Evolutionary conservation across 2,113 vertebrate genomes (phyloP).

Genomic region (Pogona vitticeps): DNA sequence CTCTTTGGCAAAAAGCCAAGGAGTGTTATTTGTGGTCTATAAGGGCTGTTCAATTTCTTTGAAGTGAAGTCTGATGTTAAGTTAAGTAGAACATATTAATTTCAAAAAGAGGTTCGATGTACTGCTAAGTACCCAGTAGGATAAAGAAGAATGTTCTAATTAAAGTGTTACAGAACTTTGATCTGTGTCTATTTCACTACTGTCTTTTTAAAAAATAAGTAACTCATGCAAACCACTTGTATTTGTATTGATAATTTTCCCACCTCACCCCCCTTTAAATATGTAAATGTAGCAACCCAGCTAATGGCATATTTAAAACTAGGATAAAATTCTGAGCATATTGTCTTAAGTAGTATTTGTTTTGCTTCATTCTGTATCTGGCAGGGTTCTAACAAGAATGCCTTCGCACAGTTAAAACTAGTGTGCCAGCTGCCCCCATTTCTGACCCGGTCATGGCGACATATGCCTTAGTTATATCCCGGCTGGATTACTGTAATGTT

Average conservation of each 20-base stretch:
- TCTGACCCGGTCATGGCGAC: too few species aligned
- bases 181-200: background rate
- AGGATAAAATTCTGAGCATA: background rate
- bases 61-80: background rate
- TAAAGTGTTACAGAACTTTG: background rate
- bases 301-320: background rate
- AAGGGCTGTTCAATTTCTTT: background rate
- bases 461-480: too few species aligned
- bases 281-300: background rate
- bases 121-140: background rate
- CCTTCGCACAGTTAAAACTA: too few species aligned
- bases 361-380: constrained; percentile 46
- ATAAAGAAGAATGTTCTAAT: constrained; percentile 8
- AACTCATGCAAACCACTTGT: constrained; percentile 2
- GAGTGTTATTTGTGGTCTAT: background rate
- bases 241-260: background rate
- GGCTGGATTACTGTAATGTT: too few species aligned
- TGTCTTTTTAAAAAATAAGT: background rate
- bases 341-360: background rate
- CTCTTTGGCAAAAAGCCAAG: background rate
- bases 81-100: constrained; percentile 16
- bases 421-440: too few species aligned
- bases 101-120: constrained; percentile 11
- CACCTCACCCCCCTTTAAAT: background rate
- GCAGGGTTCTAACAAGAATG: constrained; percentile 41